Conservation (phyloP, 2,888 invertebrate genomes). For the Octodonta nipae region DNA sequence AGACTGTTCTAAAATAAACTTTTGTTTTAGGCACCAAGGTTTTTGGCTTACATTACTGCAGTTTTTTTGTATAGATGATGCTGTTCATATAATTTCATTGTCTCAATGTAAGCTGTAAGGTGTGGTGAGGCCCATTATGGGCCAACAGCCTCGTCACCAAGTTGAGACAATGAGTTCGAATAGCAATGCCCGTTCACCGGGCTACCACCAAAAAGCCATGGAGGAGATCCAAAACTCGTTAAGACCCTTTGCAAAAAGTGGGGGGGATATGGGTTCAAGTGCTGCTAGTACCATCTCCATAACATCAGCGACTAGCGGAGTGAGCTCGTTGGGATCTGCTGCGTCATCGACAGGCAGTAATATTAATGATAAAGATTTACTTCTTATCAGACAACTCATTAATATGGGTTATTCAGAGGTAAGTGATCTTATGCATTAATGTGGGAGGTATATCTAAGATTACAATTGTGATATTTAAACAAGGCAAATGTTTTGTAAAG, state of each 20-base stretch:
- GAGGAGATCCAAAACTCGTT: constrained; percentile 75
- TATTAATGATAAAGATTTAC: constrained; percentile 50
- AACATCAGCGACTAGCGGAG: constrained; percentile 47
- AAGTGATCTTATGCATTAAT: constrained; percentile 15
- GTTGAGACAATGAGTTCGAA: constrained; percentile 53
- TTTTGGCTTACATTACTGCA: too few relatives aligned
- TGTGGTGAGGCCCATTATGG: constrained; percentile 41
- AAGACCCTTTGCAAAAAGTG: constrained; percentile 63
- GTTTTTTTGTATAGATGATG: too few relatives aligned
- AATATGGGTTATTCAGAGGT: constrained; percentile 68
- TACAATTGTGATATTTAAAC: too few relatives aligned
- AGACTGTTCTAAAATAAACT: too few relatives aligned
- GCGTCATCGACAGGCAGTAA: constrained; percentile 37
- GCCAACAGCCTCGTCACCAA: constrained; percentile 37
- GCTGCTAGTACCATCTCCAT: constrained; percentile 62
- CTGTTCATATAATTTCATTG: too few relatives aligned
- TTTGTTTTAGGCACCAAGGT: too few relatives aligned
- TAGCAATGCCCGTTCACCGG: constrained; percentile 45
- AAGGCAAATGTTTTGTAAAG: too few relatives aligned
- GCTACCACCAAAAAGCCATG: constrained; percentile 76
- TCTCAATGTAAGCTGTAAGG: too few relatives aligned
- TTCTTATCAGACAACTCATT: constrained; percentile 50
- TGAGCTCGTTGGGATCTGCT: constrained; percentile 45
- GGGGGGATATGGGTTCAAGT: constrained; percentile 50
- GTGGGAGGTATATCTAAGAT: too few relatives aligned